phyloP scores from a whole-genome alignment of 2,888 invertebrate genomes.

The Strigamia transsilvanica region DNA sequence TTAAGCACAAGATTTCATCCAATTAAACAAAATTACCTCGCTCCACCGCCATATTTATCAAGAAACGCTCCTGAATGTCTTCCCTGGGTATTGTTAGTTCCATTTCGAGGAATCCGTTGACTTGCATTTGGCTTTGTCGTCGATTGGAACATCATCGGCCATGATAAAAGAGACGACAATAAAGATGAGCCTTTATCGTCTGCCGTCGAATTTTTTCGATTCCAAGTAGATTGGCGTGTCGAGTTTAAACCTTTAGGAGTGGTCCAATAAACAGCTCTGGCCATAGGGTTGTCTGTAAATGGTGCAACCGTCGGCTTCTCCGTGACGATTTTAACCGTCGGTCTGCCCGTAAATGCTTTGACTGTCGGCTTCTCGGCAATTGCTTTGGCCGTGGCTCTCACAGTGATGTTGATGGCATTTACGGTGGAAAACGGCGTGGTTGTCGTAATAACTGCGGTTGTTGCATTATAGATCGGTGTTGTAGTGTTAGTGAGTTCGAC shows the following conservation, averaged over 20 bases:
- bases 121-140: background rate
- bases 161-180: background rate
- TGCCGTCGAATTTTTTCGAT: background rate
- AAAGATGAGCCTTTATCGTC: background rate
- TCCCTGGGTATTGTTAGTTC: background rate
- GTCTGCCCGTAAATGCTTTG: background rate
- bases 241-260: background rate
- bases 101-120: background rate
- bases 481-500: conserved; percentile 9
- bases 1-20: background rate
- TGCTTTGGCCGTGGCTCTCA: background rate
- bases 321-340: background rate
- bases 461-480: background rate
- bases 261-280: background rate
- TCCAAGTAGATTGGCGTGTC: background rate
- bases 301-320: background rate
- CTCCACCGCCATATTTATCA: background rate
- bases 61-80: background rate
- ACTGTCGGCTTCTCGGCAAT: background rate
- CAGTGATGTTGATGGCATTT: conserved; percentile 3
- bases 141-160: conserved; percentile 6
- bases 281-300: conserved; percentile 2
- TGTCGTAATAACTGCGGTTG: background rate
- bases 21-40: background rate
- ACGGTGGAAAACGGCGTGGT: background rate